These are phyloP conservation scores for Cantharis flavilabris DNA, from an alignment of 2,888 invertebrate species.

Conservation along the genomic window DNA sequence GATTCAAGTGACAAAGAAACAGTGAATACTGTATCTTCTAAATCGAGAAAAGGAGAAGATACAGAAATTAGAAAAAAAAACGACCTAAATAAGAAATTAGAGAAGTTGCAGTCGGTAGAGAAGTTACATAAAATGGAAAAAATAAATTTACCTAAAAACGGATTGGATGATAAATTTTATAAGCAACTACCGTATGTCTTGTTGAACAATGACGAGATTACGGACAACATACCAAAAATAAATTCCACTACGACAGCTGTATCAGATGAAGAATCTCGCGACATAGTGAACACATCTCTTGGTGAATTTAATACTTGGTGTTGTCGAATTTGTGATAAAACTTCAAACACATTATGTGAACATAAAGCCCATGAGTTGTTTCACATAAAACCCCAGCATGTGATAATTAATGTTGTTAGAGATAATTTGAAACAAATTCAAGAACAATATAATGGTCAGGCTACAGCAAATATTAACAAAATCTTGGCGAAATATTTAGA, in stretches of 20 bases:
- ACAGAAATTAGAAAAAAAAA: not conserved
- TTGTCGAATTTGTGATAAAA: slow-evolving; percentile 30
- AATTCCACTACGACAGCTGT: not conserved
- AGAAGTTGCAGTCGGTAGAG: not conserved
- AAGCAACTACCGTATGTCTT: not conserved
- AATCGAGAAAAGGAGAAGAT: not conserved
- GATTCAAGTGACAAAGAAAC: not conserved
- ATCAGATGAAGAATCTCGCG: not conserved
- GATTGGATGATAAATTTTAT: not conserved
- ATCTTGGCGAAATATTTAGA: not conserved
- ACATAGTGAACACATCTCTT: not conserved
- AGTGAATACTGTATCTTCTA: not conserved
- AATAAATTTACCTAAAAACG: not conserved
- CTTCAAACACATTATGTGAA: slow-evolving; percentile 15
- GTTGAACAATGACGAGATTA: not conserved
- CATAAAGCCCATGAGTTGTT: slow-evolving; percentile 24
- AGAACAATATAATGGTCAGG: not conserved
- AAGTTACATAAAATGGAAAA: not conserved
- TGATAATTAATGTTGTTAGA: not conserved
- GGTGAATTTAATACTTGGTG: not conserved
- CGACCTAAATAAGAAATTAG: not conserved
- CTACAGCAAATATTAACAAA: not conserved
- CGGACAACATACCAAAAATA: not conserved
- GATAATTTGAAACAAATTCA: not conserved
- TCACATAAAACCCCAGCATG: slow-evolving; percentile 27